Conservation (phyloP, 1,140 invertebrate genomes). For the honey bee (Apis mellifera) region Amel_HAv3.1 CM009940.2:6697001-6697500, state of each 20-base stretch:
- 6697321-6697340: background rate
- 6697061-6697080: no score
- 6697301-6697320: background rate
- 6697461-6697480: no score
- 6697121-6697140: slow-evolving; percentile 61
- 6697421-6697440: background rate
- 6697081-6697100: background rate
- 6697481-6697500: no score
- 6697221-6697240: slow-evolving; percentile 60
- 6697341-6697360: background rate
- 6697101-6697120: slow-evolving; percentile 61
- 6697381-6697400: no score
- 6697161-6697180: slow-evolving; percentile 64
- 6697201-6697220: slow-evolving; percentile 58
- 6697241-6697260: slow-evolving; percentile 48
- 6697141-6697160: slow-evolving; percentile 70
- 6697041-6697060: background rate
- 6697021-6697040: background rate
- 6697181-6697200: slow-evolving; percentile 65
- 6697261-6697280: slow-evolving; percentile 36
- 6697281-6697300: slow-evolving; percentile 9
- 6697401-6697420: background rate
- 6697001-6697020: slow-evolving; percentile 5
- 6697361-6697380: background rate
- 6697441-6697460: background rate